Conservation (phyloP, 2,888 invertebrate genomes). For the Agonopterix heracliana region DNA sequence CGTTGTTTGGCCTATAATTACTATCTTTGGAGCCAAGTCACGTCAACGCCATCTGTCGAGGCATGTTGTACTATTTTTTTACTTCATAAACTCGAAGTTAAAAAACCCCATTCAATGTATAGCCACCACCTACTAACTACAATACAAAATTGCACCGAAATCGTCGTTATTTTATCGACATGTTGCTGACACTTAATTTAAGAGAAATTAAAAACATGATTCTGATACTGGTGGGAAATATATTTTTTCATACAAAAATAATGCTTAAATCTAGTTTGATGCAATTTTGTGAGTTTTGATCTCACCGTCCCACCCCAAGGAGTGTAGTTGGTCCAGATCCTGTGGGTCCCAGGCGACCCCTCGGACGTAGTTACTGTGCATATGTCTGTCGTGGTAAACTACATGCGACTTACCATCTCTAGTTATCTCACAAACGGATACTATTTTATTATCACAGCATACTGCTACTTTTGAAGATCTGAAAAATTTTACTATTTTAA, state of each 20-base stretch:
- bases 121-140: too few relatives aligned
- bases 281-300: slow-evolving; percentile 50
- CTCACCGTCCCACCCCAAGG: slow-evolving; percentile 77
- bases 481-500: slow-evolving; percentile 17
- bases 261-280: not conserved
- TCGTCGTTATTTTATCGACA: too few relatives aligned
- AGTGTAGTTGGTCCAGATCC: slow-evolving; percentile 50
- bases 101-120: too few relatives aligned
- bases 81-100: too few relatives aligned
- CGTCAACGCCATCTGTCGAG: too few relatives aligned
- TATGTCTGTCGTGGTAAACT: slow-evolving; percentile 47
- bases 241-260: not conserved
- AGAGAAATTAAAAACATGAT: not conserved
- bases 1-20: too few relatives aligned
- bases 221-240: not conserved
- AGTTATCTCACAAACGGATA: slow-evolving; percentile 47
- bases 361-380: slow-evolving; percentile 67
- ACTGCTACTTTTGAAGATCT: slow-evolving; percentile 54
- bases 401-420: slow-evolving; percentile 29
- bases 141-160: too few relatives aligned
- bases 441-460: slow-evolving; percentile 63
- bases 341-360: slow-evolving; percentile 70
- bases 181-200: too few relatives aligned
- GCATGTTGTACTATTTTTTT: too few relatives aligned
- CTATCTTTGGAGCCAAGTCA: too few relatives aligned